phyloP scores from a whole-genome alignment of 2,888 invertebrate species.

The Diloba caeruleocephala region DNA sequence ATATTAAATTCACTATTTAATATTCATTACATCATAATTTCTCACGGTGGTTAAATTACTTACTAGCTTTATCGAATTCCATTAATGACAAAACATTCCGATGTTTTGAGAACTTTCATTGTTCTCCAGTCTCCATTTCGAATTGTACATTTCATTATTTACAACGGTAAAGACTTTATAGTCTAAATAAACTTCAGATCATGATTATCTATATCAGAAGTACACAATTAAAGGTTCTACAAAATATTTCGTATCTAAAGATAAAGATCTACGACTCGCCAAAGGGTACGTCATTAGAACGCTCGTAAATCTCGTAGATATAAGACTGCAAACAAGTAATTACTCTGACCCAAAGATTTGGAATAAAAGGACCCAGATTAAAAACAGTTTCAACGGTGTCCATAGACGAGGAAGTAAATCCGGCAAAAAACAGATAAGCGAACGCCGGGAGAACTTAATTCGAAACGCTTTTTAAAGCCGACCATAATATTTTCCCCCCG shows the following conservation, averaged over 20 bases:
- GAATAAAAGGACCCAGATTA: conserved; percentile 59
- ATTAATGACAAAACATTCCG: conserved; percentile 43
- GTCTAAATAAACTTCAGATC: conserved; percentile 31
- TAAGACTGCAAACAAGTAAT: conserved; percentile 59
- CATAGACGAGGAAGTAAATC: conserved; percentile 63
- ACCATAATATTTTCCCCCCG: conserved; percentile 62
- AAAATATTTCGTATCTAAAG: conserved; percentile 32
- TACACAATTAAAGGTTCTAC: conserved; percentile 29
- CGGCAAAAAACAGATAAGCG: conserved; percentile 63
- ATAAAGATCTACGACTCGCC: conserved; percentile 27
- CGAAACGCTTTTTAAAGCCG: conserved; percentile 60
- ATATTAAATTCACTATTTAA: conserved; percentile 29
- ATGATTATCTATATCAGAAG: conserved; percentile 35
- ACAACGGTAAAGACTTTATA: conserved; percentile 34
- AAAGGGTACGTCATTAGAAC: conserved; percentile 50
- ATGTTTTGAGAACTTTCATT: conserved; percentile 44
- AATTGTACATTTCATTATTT: conserved; percentile 37
- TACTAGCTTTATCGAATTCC: conserved; percentile 29
- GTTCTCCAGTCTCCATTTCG: conserved; percentile 35
- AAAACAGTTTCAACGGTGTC: conserved; percentile 54
- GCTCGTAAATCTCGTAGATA: conserved; percentile 52
- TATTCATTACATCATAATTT: conserved; percentile 26
- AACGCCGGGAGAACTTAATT: conserved; percentile 57
- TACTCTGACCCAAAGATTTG: conserved; percentile 54
- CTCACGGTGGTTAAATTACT: conserved; percentile 27